Evolutionary conservation across 2,888 invertebrate genomes (phyloP), one percentile per base, ranked within the genome.

Genomic region (Matsumyia berberina): DNA sequence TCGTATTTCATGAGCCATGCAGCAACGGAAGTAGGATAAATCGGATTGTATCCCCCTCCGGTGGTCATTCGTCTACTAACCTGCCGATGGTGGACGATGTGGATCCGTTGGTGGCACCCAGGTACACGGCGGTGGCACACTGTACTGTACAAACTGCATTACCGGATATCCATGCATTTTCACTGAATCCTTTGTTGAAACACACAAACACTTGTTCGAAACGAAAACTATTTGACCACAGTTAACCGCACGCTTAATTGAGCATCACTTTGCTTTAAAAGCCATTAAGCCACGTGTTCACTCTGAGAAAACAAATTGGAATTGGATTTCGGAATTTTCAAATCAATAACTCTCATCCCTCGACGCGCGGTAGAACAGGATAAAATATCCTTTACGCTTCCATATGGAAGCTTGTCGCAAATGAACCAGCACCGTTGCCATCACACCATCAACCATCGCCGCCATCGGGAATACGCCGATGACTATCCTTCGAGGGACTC

Each of bases 141-240:
- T 93, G 89, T 94, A 94, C 88, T 94, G 94, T 81, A 94, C 93
- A 89, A 94, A 94, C 91, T 94, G 94, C 94, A 94, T 94, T 85
- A 94, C 94, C 69, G 94, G 94, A 92, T 94, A 94, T 73, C 94
- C 94, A 88, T 94, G 94, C 94, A 94, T 94, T 88, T 88, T 87
- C 62, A 83, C 79, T 86, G 77, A 77, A 72, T 78, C 51, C 51
- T 77, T 81, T 62, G 51, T 53, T 24, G n/a, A n/a, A n/a, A n/a
- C n/a, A n/a, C n/a, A n/a, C n/a, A 60, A 35, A 53, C 39, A 55
- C 66, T 72, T 62, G 29, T 78, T 33, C 39, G 11, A 39, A 51
- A 35, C n/a, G 5, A 53, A 53, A 37, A 7, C 17, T 35, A n/a
- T 9, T 9, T 17, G n/a, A n/a, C n/a, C n/a, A n/a, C n/a, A 29